These are phyloP conservation scores for Micrasema longulum DNA, from an alignment of 1,140 invertebrate species.

Conservation along the genomic window DNA sequence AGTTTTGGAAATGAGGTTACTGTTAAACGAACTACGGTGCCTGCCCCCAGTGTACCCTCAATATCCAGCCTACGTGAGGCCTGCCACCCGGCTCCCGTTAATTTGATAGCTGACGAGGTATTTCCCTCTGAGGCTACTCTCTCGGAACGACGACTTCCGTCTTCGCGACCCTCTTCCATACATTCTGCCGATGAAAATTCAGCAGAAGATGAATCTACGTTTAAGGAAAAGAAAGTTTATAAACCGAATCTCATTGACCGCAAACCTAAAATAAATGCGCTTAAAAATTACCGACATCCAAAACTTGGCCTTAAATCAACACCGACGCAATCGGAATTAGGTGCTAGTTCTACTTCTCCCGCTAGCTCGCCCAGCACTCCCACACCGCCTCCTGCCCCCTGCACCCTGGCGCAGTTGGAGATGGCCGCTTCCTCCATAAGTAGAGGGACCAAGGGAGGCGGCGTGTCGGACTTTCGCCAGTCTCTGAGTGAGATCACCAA, in stretches of 20 bases:
- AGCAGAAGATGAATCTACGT: slow-evolving; percentile 37
- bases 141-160: slow-evolving; percentile 52
- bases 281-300: slow-evolving; percentile 67
- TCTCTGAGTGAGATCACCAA: slow-evolving; percentile 67
- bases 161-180: slow-evolving; percentile 15
- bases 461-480: slow-evolving; percentile 64
- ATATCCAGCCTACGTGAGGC: background rate
- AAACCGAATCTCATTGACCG: slow-evolving; percentile 53
- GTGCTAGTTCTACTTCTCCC: background rate
- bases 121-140: slow-evolving; percentile 62
- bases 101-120: slow-evolving; percentile 64
- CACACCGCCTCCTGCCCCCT: slow-evolving; percentile 55
- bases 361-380: slow-evolving; percentile 21
- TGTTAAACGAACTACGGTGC: slow-evolving; percentile 43
- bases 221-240: slow-evolving; percentile 49
- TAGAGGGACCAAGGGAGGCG: slow-evolving; percentile 58
- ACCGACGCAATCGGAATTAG: slow-evolving; percentile 40
- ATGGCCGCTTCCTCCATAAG: slow-evolving; percentile 59
- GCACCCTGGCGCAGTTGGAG: slow-evolving; percentile 63
- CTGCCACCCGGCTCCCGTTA: slow-evolving; percentile 54
- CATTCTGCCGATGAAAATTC: slow-evolving; percentile 45
- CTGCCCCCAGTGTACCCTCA: background rate
- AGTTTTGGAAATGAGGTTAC: slow-evolving; percentile 49
- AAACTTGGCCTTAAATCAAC: slow-evolving; percentile 53
- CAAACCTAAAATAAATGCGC: slow-evolving; percentile 62